Conservation (phyloP, 2,113 vertebrate species). For the Thinocorus orbignyianus region DNA sequence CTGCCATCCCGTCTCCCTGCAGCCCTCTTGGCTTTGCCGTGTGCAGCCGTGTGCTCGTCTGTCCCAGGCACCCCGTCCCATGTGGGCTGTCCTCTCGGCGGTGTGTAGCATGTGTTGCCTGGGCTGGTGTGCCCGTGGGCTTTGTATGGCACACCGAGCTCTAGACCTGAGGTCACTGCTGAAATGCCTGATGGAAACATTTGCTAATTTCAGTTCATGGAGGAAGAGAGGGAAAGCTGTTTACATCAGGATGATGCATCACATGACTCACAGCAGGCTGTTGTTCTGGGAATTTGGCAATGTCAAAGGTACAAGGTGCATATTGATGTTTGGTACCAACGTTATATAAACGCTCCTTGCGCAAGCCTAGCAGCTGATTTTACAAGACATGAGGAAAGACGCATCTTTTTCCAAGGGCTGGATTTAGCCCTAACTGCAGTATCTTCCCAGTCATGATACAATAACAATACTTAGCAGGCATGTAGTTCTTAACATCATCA, state of each 20-base stretch:
- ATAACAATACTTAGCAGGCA: conserved; percentile 55
- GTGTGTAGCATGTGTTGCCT: rapidly evolving
- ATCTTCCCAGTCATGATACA: conserved; percentile 27
- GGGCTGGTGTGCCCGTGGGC: not conserved
- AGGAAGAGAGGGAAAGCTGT: not conserved
- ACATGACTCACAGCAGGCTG: not conserved
- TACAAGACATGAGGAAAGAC: conserved; percentile 29
- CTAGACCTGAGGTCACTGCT: not conserved
- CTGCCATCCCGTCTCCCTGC: rapidly evolving
- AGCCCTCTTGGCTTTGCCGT: not conserved
- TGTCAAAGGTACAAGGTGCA: not conserved
- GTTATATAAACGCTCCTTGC: conserved; percentile 23
- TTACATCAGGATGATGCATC: not conserved
- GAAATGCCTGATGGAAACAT: not conserved
- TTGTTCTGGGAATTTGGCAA: conserved; percentile 23
- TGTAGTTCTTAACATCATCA: conserved; percentile 61
- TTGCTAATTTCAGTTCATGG: not conserved
- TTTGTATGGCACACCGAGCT: rapidly evolving
- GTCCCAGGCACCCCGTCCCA: not conserved
- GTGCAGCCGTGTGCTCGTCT: not conserved
- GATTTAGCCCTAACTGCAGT: conserved; percentile 22
- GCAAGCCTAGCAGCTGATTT: conserved; percentile 17
- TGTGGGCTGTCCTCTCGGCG: rapidly evolving
- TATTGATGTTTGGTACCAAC: conserved; percentile 6
- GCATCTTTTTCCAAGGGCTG: conserved; percentile 9